phyloP scores from a whole-genome alignment of 2,888 invertebrate genomes.

The Cybosia mesomella region DNA sequence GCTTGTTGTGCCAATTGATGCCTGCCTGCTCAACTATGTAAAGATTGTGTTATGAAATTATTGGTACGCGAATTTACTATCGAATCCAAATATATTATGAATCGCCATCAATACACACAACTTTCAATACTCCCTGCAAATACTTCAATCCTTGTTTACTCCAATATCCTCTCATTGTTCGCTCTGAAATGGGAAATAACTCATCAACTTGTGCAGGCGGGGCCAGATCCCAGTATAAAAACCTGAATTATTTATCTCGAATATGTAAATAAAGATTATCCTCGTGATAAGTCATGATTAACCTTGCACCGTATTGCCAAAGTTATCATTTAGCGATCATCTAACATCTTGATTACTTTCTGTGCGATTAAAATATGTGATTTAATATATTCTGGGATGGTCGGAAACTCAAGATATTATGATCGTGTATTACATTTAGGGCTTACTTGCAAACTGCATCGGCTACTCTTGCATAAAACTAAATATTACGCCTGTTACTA shows the following conservation, averaged over 20 bases:
- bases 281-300: background rate
- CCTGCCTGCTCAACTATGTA: no score
- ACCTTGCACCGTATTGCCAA: background rate
- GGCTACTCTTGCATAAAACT: no score
- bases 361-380: background rate
- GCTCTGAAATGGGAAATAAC: slow-evolving; percentile 4
- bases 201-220: slow-evolving; percentile 4
- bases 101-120: background rate
- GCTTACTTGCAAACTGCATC: no score
- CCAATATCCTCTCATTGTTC: slow-evolving; percentile 2
- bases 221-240: background rate
- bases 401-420: background rate
- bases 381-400: background rate
- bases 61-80: no score
- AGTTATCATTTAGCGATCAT: background rate
- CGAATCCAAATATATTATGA: background rate
- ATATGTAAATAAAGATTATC: background rate
- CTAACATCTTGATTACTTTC: background rate
- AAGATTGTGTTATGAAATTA: no score
- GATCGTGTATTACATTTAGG: no score
- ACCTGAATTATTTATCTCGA: slow-evolving; percentile 4
- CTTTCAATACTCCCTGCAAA: background rate
- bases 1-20: no score
- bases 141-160: slow-evolving; percentile 2
- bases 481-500: no score